Evolutionary conservation across 2,113 vertebrate genomes (phyloP).

Genomic region (Gasterosteus nipponicus): DNA sequence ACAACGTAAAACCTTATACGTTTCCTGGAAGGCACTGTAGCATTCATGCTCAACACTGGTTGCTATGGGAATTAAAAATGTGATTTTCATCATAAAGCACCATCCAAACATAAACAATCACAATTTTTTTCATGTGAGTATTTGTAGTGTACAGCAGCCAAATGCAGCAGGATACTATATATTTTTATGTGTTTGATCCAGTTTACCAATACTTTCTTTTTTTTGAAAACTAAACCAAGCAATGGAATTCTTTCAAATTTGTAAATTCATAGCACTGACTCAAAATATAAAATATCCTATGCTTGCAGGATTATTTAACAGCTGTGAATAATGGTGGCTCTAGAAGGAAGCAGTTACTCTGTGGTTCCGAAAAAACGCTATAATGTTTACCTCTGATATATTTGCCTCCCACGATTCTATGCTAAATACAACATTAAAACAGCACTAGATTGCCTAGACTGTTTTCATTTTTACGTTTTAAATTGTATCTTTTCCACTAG

Average conservation of each 20-base stretch:
- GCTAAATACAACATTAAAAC: conserved; percentile 1
- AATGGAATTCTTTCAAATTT: neutral
- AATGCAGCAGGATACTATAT: neutral
- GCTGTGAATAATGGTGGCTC: neutral
- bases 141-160: neutral
- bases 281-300: neutral
- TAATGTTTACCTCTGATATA: conserved; percentile 27
- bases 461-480: neutral
- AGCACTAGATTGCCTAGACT: neutral
- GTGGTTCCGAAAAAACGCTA: conserved; percentile 5
- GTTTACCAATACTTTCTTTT: neutral
- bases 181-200: neutral
- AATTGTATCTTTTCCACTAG: neutral
- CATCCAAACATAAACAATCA: neutral
- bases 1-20: neutral
- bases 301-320: neutral
- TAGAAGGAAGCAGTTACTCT: neutral
- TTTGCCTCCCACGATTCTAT: conserved; percentile 5
- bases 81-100: neutral
- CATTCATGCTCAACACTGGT: neutral
- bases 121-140: neutral
- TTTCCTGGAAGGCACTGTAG: neutral
- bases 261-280: neutral
- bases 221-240: neutral
- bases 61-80: neutral